Evolutionary conservation across 2,888 invertebrate genomes (phyloP), one percentile per base, ranked within the genome.

Genomic region (Chirona hameri): DNA sequence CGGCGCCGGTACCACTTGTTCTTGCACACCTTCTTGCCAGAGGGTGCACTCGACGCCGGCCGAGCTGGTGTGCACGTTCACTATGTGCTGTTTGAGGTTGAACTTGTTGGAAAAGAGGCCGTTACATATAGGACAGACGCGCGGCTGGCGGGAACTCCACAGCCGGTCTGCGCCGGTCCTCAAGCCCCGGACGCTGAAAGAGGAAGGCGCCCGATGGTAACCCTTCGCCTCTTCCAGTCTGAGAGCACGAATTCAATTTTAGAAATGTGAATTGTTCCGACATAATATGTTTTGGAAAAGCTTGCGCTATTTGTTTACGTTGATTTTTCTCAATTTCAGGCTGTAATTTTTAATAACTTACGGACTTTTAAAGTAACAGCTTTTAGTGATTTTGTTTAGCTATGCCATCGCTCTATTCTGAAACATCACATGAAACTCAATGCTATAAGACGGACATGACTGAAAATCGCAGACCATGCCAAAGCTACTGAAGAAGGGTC

Each of bases 31-130:
- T 85, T 85, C 81, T 85, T 84, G 83, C 85, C 85, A 85, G 81
- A 84, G 82, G 81, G 85, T 83, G 83, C 85, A 85, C 82, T 85
- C 84, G 82, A 85, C 83, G 81, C 85, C 85, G 81, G 84, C 84
- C 65, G 85, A 85, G 82, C 84, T 84, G 82, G 85, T 85, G 84
- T 85, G 85, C 83, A 85, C 85, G 83, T 85, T 85, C 83, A 85
- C 84, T 83, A 85, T 85, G 84, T 85, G 85, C 84, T 85, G 85
- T 83, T 85, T 85, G 81, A 85, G 83, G 83, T 85, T 85, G 84
- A 85, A 85, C 84, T 85, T 85, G 84, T 85, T 85, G 83, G 85
- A 85, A 84, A 85, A 85, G 84, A 84, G 83, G 76, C 85, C 83
- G 83, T 85, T 84, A 83, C 85, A 85, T 83, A 84, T 85, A 81